Evolutionary conservation across 2,113 vertebrate species (phyloP).

Genomic region (Cacatua alba): DNA sequence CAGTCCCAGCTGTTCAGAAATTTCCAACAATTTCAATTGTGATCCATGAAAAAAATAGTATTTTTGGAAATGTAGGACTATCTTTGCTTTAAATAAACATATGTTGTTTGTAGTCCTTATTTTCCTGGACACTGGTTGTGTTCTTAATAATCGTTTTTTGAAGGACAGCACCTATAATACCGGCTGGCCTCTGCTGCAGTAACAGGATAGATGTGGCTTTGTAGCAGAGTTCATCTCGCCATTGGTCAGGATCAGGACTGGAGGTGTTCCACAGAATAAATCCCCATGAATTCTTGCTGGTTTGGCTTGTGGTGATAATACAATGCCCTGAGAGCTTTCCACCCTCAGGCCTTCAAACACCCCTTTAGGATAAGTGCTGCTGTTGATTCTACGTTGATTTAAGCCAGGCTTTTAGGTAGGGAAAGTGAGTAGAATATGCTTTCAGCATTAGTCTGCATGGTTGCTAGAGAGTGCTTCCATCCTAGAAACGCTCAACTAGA

Average conservation of each 20-base stretch:
- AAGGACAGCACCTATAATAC: neutral
- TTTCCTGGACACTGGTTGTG: neutral
- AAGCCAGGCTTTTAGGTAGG: neutral
- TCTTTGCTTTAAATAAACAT: neutral
- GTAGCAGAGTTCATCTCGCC: neutral
- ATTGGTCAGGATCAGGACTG: neutral
- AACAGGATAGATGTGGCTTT: neutral
- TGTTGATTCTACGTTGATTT: neutral
- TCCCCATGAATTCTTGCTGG: neutral
- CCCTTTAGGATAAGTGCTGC: neutral
- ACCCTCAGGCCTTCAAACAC: neutral
- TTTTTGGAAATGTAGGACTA: neutral
- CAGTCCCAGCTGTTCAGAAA: neutral
- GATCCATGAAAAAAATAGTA: neutral
- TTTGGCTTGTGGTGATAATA: neutral
- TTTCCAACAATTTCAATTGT: neutral
- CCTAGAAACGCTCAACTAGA: neutral
- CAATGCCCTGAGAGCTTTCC: neutral
- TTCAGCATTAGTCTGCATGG: neutral
- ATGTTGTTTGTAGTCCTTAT: neutral
- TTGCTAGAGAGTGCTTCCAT: neutral
- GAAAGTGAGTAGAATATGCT: neutral
- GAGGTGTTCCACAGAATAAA: neutral
- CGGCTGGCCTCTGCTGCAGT: neutral
- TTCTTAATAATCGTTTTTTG: neutral